Base-by-base conservation (phyloP, 2,797 vertebrate genomes). In the Tauraco hartlaubi region DNA sequence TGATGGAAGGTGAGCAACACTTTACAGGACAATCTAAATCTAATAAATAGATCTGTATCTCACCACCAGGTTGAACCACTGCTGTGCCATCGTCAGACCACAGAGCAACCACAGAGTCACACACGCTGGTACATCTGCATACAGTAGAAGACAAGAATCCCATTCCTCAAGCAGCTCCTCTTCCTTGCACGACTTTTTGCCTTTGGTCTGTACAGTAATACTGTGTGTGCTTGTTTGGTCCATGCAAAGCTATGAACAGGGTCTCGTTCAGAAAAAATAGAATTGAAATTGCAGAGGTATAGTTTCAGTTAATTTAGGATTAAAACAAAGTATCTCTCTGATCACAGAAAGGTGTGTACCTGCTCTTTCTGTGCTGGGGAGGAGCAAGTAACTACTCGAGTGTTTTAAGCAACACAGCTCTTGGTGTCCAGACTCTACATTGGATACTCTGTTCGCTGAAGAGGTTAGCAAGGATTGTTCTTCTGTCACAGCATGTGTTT, bases 181-280 rank as follows among this genome's bases (percentile, higher is more conserved):
- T 92, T 97, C 95, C 95, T 95, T 74, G 95, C 96, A 85, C 2
- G 13, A 82, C 63, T 84, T 85, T 94, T 97, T 96, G 85, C 90
- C 92, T 97, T 98, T 97, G 96, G 95, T 95, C 96, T 93, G 91
- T 97, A 95, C 88, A 94, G 96, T 95, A 97, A 97, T 51, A 96
- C 95, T 84, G 39, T 90, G 71, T 97, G 96, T 97, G 97, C 97
- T 97, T 94, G 96, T 96, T 96, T 98, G 69, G 55, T 97, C 96
- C 97, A 98, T 98, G 98, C 98, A 98, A 97, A 97, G 97, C 97
- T 92, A 85, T 33, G 69, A 96, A 86, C 51, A 54, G 88, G 67
- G 74, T 92, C 78, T 97, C 51, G 9, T 95, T 97, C 79, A 85
- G 96, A 85, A 94, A 97, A 97, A 96, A 95, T 33, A 94, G 96